Evolutionary conservation across 2,113 vertebrate genomes (phyloP), one percentile per base, ranked within the genome.

Genomic region (Melanotaenia duboulayi): DNA sequence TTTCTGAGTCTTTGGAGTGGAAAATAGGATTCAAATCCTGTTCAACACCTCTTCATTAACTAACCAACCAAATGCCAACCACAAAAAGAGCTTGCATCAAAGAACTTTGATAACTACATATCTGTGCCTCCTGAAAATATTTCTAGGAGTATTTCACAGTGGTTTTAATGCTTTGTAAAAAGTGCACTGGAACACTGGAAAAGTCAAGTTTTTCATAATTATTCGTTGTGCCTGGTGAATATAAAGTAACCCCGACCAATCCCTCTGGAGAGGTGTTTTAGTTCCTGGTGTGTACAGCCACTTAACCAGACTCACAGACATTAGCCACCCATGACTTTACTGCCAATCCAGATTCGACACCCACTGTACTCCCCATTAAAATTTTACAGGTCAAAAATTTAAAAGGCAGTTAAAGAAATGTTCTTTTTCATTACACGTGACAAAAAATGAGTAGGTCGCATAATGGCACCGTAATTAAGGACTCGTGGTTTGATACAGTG

Each of bases 381-480:
- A 98, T 97, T 97, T 97, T 96, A 97, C 96, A 98, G 97, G 96
- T 98, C 97, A 98, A 95, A 97, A 97, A 98, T 96, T 95, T 94
- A 97, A 98, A 98, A 96, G 95, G 94, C 95, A 95, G 94, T 98
- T 96, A 96, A 96, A 96, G 96, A 98, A 96, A 95, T 94, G 93
- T 93, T 91, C 90, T 94, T 96, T 95, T 96, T 98, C 95, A 96
- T 97, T 91, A 91, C 94, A 96, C 95, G 92, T 96, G 95, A 96
- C 95, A 96, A 94, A 94, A 95, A 92, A 83, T 48, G 95, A 96
- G 90, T 87, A 95, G 96, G 96, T 96, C 95, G 94, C 95, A 94
- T 96, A 97, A 97, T 96, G 92, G 93, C 75, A 78, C 87, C 77
- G 95, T 96, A 97, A 98, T 98, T 97, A 96, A 94, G 95, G 96